Conservation (phyloP, 2,797 vertebrate species). For the Caiman crocodilus region DNA sequence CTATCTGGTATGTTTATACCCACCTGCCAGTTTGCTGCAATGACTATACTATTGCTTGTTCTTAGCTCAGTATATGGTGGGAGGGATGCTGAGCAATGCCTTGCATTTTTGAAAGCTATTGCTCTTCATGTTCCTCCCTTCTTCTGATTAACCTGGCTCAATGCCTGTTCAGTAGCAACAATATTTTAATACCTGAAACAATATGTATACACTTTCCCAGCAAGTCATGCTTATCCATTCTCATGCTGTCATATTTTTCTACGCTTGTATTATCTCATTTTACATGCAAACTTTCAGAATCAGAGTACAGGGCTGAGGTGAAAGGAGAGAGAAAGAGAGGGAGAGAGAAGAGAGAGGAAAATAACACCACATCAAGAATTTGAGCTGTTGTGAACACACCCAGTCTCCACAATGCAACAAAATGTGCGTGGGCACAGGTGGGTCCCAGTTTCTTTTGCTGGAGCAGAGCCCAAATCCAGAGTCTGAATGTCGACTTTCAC, state of each 20-base stretch:
- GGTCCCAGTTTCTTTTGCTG: conserved; percentile 80
- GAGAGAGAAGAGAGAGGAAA: conserved; percentile 9
- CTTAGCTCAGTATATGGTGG: neutral
- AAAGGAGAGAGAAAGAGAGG: neutral
- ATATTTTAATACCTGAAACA: conserved; percentile 45
- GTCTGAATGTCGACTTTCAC: conserved; percentile 87
- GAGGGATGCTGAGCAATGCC: neutral
- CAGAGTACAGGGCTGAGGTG: neutral
- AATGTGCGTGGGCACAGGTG: conserved; percentile 80
- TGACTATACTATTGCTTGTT: conserved; percentile 30
- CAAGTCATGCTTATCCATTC: conserved; percentile 8
- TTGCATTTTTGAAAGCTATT: conserved; percentile 42
- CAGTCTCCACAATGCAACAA: conserved; percentile 54
- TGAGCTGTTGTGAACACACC: conserved; percentile 67
- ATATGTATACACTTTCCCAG: neutral
- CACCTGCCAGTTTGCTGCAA: conserved; percentile 39
- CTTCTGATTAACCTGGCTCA: conserved; percentile 44
- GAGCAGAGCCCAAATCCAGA: conserved; percentile 68
- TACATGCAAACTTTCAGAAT: neutral
- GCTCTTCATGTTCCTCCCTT: conserved; percentile 35
- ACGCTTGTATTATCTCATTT: conserved; percentile 37
- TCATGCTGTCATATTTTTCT: conserved; percentile 54
- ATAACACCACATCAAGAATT: conserved; percentile 46
- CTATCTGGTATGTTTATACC: conserved; percentile 70
- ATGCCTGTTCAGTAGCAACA: conserved; percentile 39